Conservation (phyloP, 2,888 invertebrate genomes). For the Drosophila quasianomalipes region DNA sequence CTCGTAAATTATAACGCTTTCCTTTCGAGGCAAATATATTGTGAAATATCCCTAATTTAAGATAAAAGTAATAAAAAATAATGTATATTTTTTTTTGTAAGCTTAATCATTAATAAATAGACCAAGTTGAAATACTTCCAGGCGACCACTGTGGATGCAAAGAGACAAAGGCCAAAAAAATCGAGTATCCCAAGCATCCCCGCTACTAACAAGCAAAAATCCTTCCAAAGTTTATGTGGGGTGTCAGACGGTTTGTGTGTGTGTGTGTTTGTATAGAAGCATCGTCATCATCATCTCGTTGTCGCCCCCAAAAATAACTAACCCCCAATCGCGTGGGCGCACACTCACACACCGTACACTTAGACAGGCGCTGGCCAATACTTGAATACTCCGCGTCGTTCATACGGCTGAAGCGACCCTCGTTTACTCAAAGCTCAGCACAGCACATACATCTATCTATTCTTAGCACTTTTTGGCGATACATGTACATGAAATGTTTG, state of each 20-base stretch:
- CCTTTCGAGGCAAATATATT: not conserved
- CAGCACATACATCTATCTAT: slow-evolving; percentile 51
- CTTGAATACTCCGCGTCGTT: slow-evolving; percentile 27
- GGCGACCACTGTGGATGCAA: slow-evolving; percentile 10
- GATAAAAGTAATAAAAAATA: not conserved
- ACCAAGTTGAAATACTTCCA: not conserved
- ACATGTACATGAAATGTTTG: not conserved
- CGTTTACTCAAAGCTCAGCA: slow-evolving; percentile 40
- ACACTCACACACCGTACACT: slow-evolving; percentile 28
- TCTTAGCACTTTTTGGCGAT: slow-evolving; percentile 64
- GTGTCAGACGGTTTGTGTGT: slow-evolving; percentile 42
- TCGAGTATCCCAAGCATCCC: slow-evolving; percentile 55
- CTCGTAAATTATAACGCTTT: not conserved
- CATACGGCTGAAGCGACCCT: slow-evolving; percentile 51
- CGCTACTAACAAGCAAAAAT: slow-evolving; percentile 47
- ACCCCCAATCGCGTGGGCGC: slow-evolving; percentile 55
- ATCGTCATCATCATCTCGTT: slow-evolving; percentile 35
- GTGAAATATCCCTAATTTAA: not conserved
- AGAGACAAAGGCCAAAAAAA: slow-evolving; percentile 27
- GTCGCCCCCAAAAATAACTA: slow-evolving; percentile 74
- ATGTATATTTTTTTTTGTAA: not conserved
- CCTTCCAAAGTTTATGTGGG: slow-evolving; percentile 59
- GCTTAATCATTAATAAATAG: not conserved
- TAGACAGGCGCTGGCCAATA: slow-evolving; percentile 22
- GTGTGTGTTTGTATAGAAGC: slow-evolving; percentile 31